phyloP scores from a whole-genome alignment of 2,888 invertebrate genomes.

The Seira ritae region DNA sequence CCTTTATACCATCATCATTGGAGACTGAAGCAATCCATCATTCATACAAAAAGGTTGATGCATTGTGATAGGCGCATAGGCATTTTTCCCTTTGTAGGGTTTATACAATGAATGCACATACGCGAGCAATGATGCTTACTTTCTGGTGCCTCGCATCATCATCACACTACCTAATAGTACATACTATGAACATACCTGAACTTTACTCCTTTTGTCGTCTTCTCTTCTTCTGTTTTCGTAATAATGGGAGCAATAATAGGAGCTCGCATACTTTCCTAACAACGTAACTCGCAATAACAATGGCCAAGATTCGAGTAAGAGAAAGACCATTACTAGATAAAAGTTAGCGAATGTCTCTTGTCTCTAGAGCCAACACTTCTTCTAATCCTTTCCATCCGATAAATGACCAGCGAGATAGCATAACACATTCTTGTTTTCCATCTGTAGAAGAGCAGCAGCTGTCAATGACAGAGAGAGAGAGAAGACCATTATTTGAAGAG shows the following conservation, averaged over 20 bases:
- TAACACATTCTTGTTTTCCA: neutral
- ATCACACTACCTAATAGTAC: neutral
- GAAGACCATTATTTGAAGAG: neutral
- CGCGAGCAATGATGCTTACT: neutral
- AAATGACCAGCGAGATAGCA: too few species aligned
- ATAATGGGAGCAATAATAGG: constrained; percentile 23
- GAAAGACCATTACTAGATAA: neutral
- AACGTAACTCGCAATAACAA: constrained; percentile 9
- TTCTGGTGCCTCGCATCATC: constrained; percentile 49
- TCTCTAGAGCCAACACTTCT: neutral
- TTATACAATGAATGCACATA: neutral
- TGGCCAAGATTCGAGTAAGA: neutral
- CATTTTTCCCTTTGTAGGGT: too few species aligned
- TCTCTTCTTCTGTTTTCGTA: constrained; percentile 1
- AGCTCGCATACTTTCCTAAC: constrained; percentile 49
- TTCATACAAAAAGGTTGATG: constrained; percentile 42
- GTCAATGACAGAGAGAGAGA: constrained; percentile 2
- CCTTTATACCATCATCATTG: constrained; percentile 32
- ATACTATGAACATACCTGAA: constrained; percentile 41
- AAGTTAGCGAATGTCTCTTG: neutral
- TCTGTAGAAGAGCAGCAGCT: neutral
- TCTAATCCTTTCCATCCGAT: neutral
- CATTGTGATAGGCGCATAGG: too few species aligned
- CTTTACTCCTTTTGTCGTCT: constrained; percentile 51
- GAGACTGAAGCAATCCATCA: constrained; percentile 42